Base-by-base conservation (phyloP, 1,140 invertebrate genomes). In the Hycleus cichorii region DNA sequence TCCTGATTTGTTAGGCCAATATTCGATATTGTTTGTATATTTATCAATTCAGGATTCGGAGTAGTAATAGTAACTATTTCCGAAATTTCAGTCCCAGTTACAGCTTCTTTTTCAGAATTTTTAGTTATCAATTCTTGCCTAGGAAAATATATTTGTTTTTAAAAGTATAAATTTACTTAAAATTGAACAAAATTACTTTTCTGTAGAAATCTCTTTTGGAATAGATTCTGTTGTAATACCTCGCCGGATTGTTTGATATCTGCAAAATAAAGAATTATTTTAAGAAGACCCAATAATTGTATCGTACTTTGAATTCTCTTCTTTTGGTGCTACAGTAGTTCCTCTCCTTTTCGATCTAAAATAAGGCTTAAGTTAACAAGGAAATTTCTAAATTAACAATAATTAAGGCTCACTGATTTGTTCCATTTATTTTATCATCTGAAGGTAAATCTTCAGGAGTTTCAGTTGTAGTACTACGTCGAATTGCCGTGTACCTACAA, bases 401-500 rank as follows among this genome's bases (percentile, higher is more conserved):
- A 39, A 26, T 4, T 10, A 27, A 27, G 27, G 24, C 7, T 18
- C 3, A 39, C 48, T 39, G 26, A n/a, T 6, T 49, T 10, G 11
- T 39, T 32, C 2, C 18, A 27, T 2, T 39, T 39, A 3, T 47
- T 49, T 49, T 62, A 32, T 5, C 32, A 32, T 32, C 32, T 32
- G 32, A 32, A 18, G 18, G 18, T 32, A 32, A 32, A 32, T 32
- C 32, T 32, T 32, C 32, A 4, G 32, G 24, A 6, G 52, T 59
- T 39, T 48, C 51, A 51, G 59, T 62, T 12, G 73, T 73, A n/a
- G 75, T 73, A 11, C 73, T 72, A 58, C 62, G 11, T 26, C 45
- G 47, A 46, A 46, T 26, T 39, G 12, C 32, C 2, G 12, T 45
- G 24, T 40, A 47, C n/a, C 45, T 49, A 24, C 26, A 32, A 46